These are phyloP conservation scores for Platysternon megacephalum DNA, from an alignment of 2,113 vertebrate genomes.

Conservation along the genomic window DNA sequence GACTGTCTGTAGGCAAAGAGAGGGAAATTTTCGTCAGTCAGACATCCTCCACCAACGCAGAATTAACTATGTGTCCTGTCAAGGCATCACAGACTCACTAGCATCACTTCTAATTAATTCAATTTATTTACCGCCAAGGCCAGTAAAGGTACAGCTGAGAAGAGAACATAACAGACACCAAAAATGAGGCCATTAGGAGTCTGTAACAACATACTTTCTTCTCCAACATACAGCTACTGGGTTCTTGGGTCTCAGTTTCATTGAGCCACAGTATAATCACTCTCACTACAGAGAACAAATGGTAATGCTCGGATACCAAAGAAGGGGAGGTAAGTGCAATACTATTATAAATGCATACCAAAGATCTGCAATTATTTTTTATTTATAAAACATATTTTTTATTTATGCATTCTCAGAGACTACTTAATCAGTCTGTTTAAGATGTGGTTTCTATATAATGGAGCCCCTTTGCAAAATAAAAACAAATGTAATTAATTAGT, in stretches of 20 bases:
- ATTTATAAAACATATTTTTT: neutral
- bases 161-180: neutral
- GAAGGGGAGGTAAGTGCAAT: neutral
- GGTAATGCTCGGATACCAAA: neutral
- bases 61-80: neutral
- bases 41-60: neutral
- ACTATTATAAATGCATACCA: neutral
- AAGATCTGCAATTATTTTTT: neutral
- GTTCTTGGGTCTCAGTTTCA: neutral
- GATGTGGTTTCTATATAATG: neutral
- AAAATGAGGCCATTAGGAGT: neutral
- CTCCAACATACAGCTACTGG: neutral
- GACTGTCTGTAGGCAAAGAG: slow-evolving; percentile 86
- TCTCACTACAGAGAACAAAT: neutral
- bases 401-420: neutral
- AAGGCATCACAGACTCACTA: neutral
- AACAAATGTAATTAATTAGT: neutral
- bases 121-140: neutral
- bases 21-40: slow-evolving; percentile 13
- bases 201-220: neutral
- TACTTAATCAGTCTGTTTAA: neutral
- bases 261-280: neutral
- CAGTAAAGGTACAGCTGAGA: neutral
- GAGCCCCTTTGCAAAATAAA: neutral
- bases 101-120: neutral